Percentiles rank a stretch among this genome's conserved stretches.
Conservation (phyloP, 2,113 vertebrate genomes). For the Pseudonaja textilis region DNA sequence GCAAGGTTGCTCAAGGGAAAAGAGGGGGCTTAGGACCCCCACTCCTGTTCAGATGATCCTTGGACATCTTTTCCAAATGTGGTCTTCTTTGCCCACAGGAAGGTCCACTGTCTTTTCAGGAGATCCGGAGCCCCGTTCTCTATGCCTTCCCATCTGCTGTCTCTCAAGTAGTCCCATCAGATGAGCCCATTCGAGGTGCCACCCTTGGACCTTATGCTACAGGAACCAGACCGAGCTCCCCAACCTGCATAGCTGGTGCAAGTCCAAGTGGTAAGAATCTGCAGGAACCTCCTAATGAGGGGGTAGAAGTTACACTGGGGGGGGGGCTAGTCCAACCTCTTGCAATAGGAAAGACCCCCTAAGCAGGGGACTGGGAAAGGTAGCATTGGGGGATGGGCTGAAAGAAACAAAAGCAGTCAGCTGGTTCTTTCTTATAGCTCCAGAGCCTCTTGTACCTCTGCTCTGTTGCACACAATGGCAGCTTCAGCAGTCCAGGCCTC, state of each 20-base stretch:
- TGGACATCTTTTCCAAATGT: background rate
- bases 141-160: constrained; percentile 22
- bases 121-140: constrained; percentile 29
- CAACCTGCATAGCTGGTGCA: constrained; percentile 41
- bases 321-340: background rate
- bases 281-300: background rate
- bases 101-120: constrained; percentile 9
- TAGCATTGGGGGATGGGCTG: background rate
- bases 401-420: background rate
- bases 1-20: background rate
- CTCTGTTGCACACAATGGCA: background rate
- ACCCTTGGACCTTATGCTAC: constrained; percentile 56
- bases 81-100: constrained; percentile 28
- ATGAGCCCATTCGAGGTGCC: constrained; percentile 42
- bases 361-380: background rate
- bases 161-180: constrained; percentile 17
- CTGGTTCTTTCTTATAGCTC: background rate
- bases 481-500: background rate
- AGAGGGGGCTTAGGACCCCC: background rate
- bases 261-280: constrained; percentile 52
- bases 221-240: background rate
- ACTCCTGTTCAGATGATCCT: background rate
- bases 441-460: background rate
- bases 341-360: background rate
- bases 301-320: background rate